Evolutionary conservation across 1,140 invertebrate genomes (phyloP), one percentile per base, ranked within the genome.

Genomic region (Pogonus chalceus): DNA sequence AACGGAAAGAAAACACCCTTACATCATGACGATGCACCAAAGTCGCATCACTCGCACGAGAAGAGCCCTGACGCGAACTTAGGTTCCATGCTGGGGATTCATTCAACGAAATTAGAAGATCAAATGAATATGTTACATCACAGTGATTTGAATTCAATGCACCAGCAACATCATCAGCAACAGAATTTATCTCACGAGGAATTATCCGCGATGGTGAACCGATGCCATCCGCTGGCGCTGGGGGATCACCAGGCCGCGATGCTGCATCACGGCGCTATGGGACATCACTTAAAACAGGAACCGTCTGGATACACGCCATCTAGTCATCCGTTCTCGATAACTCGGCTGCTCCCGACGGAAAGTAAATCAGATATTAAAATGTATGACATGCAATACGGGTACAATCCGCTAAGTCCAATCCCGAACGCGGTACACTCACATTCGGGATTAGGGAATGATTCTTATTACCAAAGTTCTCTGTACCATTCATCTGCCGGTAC

Each of bases 291-390:
- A 62, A 87, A 89, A 68, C 86, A 89, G 68, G 86, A 90, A 66
- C 82, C 85, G 22, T 71, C 80, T 10, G 81, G 82, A n/a, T 88
- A 87, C 61, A 84, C 85, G 23, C 80, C 86, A 7, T 84, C 87
- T 53, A 85, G 79, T 67, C 89, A 95, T 70, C 92, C 93, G 0
- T 96, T 96, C 73, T 92, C 90, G 68, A 96, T 96, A 63, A 94
- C 90, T 58, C 85, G 92, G 66, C 79, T 96, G 64, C 72, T 92
- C 62, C 88, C 89, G 9, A 85, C 87, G 43, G 88, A 90, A 63
- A 84, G 83, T 52, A 90, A 92, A 68, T 79, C 87, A 39, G 84
- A 88, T 68, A 78, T 88, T 56, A 88, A 87, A 69, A 88, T 88
- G 82, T 88, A 88, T 72, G 80, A 87, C 69, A 72, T 78, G 67